Conservation (phyloP, 1,140 invertebrate species). For the Apocrypta bakeri region DNA sequence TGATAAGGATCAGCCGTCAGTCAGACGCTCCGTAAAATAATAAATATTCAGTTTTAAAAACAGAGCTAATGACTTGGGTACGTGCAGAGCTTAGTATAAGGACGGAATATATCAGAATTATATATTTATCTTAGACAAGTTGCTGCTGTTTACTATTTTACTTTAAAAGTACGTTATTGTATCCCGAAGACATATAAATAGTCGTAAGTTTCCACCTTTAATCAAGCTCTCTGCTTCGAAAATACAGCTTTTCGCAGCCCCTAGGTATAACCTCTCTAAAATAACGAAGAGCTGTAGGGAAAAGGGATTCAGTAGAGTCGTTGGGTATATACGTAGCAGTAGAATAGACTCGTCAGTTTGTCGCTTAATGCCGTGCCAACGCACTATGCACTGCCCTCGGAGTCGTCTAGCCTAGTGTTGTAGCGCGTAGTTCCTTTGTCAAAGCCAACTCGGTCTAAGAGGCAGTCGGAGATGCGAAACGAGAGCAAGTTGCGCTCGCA, state of each 20-base stretch:
- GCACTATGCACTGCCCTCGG: background rate
- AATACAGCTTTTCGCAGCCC: background rate
- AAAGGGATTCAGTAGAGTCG: background rate
- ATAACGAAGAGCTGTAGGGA: background rate
- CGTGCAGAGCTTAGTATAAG: background rate
- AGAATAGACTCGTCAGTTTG: slow-evolving; percentile 23
- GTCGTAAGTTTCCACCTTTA: slow-evolving; percentile 23
- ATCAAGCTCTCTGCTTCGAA: slow-evolving; percentile 9
- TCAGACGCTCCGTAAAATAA: too few relatives aligned
- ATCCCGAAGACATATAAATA: slow-evolving; percentile 13
- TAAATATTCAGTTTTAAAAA: too few relatives aligned
- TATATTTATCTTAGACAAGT: background rate
- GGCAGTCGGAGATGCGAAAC: background rate
- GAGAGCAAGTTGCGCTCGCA: background rate
- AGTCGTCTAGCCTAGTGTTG: background rate
- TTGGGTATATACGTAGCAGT: background rate
- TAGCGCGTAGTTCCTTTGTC: slow-evolving; percentile 51
- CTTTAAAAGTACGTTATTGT: background rate
- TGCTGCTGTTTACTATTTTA: slow-evolving; percentile 7
- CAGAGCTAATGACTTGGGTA: too few relatives aligned
- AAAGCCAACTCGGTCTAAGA: slow-evolving; percentile 44
- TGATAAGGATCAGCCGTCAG: background rate
- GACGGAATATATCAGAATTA: too few relatives aligned
- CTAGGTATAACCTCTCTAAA: background rate
- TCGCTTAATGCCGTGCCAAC: slow-evolving; percentile 19